These are phyloP conservation scores for Brenthis ino DNA, from an alignment of 2,888 invertebrate species.

Conservation along the genomic window DNA sequence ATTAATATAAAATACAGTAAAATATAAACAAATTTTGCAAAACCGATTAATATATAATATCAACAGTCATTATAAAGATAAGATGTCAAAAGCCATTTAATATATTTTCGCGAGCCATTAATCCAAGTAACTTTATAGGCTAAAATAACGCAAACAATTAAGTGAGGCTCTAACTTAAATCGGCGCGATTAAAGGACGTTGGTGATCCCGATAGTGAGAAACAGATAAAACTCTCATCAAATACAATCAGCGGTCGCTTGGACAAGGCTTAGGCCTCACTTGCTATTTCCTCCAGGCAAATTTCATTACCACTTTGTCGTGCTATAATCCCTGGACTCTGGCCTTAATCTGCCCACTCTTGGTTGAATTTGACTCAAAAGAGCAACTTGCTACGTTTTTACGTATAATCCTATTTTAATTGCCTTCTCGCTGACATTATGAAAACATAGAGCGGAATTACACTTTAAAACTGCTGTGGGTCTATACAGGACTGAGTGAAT, in stretches of 20 bases:
- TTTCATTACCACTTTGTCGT: conserved; percentile 79
- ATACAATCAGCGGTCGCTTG: conserved; percentile 76
- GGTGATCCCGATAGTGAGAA: conserved; percentile 60
- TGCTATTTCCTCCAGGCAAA: conserved; percentile 73
- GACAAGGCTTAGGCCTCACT: conserved; percentile 77
- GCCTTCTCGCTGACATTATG: conserved; percentile 67
- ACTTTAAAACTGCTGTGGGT: conserved; percentile 13
- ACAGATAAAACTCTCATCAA: conserved; percentile 80
- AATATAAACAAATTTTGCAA: background rate
- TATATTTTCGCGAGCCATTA: conserved; percentile 36
- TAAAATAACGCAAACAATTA: conserved; percentile 61
- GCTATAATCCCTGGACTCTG: conserved; percentile 74
- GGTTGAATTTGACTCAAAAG: conserved; percentile 74
- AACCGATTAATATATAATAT: conserved; percentile 19
- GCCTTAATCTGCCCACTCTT: conserved; percentile 75
- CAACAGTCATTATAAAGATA: background rate
- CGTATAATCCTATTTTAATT: conserved; percentile 80
- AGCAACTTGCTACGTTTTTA: conserved; percentile 75
- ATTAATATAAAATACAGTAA: background rate
- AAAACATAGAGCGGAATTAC: conserved; percentile 72
- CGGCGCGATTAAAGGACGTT: conserved; percentile 60
- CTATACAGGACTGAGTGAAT: conserved; percentile 10
- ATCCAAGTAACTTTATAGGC: conserved; percentile 48
- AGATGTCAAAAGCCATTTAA: conserved; percentile 28
- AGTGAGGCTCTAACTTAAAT: conserved; percentile 63